Evolutionary conservation across 2,888 invertebrate species (phyloP), one percentile per base, ranked within the genome.

Genomic region (Saturnia pavonia): DNA sequence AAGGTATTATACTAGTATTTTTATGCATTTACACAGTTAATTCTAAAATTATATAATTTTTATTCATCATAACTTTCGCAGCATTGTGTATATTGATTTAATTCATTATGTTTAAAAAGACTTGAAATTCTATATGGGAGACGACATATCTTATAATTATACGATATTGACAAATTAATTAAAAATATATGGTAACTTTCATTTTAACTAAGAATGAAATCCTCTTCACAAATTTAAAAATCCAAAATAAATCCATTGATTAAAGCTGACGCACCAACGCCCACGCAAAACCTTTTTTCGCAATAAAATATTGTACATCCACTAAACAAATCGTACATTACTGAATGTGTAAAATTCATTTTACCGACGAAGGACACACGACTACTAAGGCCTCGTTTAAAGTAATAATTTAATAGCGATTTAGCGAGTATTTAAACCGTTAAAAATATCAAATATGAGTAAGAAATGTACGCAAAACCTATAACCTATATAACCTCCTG

Each of bases 271-370:
- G 14, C 7, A 22, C 11, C 16, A 22, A 57, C 57, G 22, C 11
- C 57, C 25, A 57, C 25, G 9, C 25, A 57, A 25, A 65, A 34
- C 65, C 65, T 65, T 65, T n/a, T 8, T 40, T 69, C 25, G 14
- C 27, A 22, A 70, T 69, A 70, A 69, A 69, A 63, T 65, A n/a
- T 40, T 40, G 22, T 69, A 70, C 63, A 51, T 25, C 67, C 63
- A 48, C 70, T 72, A 73, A 70, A 71, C 73, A 70, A 70, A 68
- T 73, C 66, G 68, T 25, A 57, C 63, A n/a, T n/a, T 57, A 51
- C 69, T 60, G 68, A 69, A 73, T 70, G 72, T 70, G 70, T 67
- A 70, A 73, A 73, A 71, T 71, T 70, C 70, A 70, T 73, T 70
- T 71, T 48, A 57, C n/a, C 34, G 25, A 25, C 51, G 65, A 71